Base-by-base conservation (phyloP, 1,140 invertebrate species). In the Carposina sasakii region DNA sequence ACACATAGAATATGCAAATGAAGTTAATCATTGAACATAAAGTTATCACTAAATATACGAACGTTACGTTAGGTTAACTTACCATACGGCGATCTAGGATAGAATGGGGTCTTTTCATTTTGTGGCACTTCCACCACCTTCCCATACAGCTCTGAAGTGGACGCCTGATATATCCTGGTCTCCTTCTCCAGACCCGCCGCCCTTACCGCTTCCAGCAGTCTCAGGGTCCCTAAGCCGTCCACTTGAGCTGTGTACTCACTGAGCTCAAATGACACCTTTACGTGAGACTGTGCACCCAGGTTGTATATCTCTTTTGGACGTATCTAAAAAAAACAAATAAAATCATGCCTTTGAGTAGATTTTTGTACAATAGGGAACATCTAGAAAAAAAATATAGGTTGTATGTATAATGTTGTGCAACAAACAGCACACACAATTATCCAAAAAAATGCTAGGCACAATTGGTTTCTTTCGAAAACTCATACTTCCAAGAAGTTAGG, bases 11-110 rank as follows among this genome's bases (percentile, higher is more conserved):
- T n/a, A n/a, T n/a, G n/a, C n/a, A n/a, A n/a, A n/a, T n/a, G n/a
- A n/a, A n/a, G n/a, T n/a, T n/a, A n/a, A n/a, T n/a, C n/a, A n/a
- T n/a, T n/a, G n/a, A n/a, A n/a, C n/a, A n/a, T n/a, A n/a, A n/a
- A n/a, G n/a, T n/a, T n/a, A n/a, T n/a, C n/a, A n/a, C n/a, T n/a
- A n/a, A n/a, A n/a, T n/a, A n/a, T n/a, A n/a, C n/a, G n/a, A n/a
- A n/a, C n/a, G n/a, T 44, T 21, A 34, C 33, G 4, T 34, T 34
- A 39, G 3, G 4, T 22, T 2, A 42, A 66, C 75, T 81, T 88
- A 99, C 98, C 98, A 89, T 99, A 99, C 9, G 98, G 98, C n/a
- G 98, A 99, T 69, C 98, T 87, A 4, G 98, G 98, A 87, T 99
- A 99, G 82, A 99, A 99, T 2, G 98, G 98, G 3, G 98, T 99